Evolutionary conservation across 2,797 vertebrate species (phyloP).

Genomic region (Mionectes olivaceus): DNA sequence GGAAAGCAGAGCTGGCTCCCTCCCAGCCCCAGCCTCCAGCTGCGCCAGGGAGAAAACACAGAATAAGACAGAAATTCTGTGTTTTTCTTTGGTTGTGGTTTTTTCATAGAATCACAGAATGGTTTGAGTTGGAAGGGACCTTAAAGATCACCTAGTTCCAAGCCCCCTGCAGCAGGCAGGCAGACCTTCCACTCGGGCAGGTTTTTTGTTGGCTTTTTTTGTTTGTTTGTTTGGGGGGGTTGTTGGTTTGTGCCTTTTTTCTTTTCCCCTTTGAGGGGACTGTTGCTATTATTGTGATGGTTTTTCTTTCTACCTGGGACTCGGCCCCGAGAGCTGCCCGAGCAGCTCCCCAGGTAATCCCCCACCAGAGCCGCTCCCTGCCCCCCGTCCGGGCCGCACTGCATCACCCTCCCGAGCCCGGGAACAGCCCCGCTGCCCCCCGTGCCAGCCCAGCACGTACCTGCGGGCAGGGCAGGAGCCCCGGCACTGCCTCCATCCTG

Average conservation of each 20-base stretch:
- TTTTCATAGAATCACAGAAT: background rate
- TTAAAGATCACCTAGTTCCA: background rate
- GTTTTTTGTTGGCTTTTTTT: background rate
- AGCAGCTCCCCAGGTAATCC: background rate
- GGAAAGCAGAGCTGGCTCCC: fast-evolving
- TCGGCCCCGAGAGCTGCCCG: background rate
- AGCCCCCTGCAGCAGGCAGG: no score
- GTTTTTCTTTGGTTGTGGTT: background rate
- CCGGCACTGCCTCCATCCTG: background rate
- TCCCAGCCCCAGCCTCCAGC: no score
- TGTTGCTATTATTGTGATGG: fast-evolving
- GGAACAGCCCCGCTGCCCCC: background rate
- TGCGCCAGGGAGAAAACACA: fast-evolving
- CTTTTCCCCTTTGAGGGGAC: background rate
- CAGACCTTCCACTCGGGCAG: background rate
- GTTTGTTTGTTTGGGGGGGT: background rate
- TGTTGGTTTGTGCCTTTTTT: background rate
- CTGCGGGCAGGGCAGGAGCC: background rate
- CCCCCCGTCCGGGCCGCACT: background rate
- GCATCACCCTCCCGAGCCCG: background rate
- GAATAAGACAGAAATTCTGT: background rate
- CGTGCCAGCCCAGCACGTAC: background rate
- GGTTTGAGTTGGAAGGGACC: background rate
- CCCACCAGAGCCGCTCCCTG: background rate
- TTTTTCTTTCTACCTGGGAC: background rate